phyloP scores from a whole-genome alignment of 1,140 invertebrate species.

The Drosophila melanica region DNA sequence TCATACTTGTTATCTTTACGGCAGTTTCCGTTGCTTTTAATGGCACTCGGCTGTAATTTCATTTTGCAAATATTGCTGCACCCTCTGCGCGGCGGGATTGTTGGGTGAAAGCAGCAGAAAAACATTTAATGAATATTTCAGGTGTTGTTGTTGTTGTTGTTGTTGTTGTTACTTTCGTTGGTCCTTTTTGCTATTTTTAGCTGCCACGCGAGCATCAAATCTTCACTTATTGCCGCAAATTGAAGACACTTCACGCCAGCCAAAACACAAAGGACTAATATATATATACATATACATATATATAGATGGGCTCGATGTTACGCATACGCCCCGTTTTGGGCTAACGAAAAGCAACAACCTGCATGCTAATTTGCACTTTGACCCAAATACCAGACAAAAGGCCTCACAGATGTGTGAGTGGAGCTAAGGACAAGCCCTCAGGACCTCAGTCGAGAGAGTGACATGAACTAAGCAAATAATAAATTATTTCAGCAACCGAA shows the following conservation, averaged over 20 bases:
- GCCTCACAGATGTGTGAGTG: constrained; percentile 7
- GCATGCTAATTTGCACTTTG: constrained; percentile 71
- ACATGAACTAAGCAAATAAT: constrained; percentile 50
- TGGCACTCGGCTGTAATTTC: constrained; percentile 68
- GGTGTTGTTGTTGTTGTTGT: constrained; percentile 22
- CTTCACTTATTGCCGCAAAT: constrained; percentile 50
- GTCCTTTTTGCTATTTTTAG: constrained; percentile 57
- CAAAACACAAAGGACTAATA: neutral
- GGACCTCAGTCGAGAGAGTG: constrained; percentile 25
- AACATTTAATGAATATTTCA: constrained; percentile 66
- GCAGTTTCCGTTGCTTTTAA: constrained; percentile 69
- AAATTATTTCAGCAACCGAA: constrained; percentile 40
- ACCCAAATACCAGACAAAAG: constrained; percentile 62
- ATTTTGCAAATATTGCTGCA: constrained; percentile 52
- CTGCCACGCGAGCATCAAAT: constrained; percentile 52
- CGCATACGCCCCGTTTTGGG: constrained; percentile 27
- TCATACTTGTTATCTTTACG: constrained; percentile 61
- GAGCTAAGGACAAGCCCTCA: constrained; percentile 1
- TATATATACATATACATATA: neutral
- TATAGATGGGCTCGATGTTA: constrained; percentile 3
- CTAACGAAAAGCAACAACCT: constrained; percentile 16
- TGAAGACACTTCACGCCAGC: constrained; percentile 44
- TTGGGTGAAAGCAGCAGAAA: constrained; percentile 1
- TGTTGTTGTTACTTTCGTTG: constrained; percentile 1
- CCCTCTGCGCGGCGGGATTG: neutral